These are phyloP conservation scores for Cyanoliseus patagonus DNA, from an alignment of 2,113 vertebrate genomes.

Conservation along the genomic window DNA sequence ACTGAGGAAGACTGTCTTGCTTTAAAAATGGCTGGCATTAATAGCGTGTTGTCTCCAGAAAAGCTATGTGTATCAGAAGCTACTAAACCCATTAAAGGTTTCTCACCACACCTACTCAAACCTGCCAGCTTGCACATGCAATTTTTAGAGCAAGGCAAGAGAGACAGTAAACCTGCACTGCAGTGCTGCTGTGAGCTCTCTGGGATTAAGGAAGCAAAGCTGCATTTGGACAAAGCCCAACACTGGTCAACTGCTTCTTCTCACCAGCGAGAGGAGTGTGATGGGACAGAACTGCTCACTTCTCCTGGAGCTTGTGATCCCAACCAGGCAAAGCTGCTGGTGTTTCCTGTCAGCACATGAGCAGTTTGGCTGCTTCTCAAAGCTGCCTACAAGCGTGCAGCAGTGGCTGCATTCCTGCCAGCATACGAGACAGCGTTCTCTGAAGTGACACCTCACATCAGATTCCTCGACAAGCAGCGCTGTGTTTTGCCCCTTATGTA, in stretches of 20 bases:
- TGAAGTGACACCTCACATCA: constrained; percentile 16
- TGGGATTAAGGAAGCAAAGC: neutral
- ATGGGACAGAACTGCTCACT: neutral
- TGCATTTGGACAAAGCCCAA: neutral
- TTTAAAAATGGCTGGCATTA: constrained; percentile 20
- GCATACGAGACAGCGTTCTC: neutral
- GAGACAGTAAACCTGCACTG: neutral
- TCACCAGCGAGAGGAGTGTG: fast-evolving
- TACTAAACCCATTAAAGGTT: neutral
- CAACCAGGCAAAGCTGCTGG: constrained; percentile 13
- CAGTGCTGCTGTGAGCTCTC: neutral
- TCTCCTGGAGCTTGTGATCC: neutral
- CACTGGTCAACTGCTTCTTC: neutral
- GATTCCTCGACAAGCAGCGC: constrained; percentile 18
- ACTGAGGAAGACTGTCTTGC: neutral
- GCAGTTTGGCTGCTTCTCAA: constrained; percentile 31
- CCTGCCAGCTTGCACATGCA: neutral
- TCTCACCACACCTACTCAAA: constrained; percentile 22
- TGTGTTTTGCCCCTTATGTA: constrained; percentile 56
- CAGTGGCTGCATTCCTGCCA: neutral
- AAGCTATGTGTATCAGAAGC: neutral
- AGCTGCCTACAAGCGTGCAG: constrained; percentile 15
- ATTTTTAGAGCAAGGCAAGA: neutral
- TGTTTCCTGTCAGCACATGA: constrained; percentile 19
- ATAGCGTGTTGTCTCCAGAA: neutral